Base-by-base conservation (phyloP, 2,113 vertebrate genomes). In the Ciconia stormi region DNA sequence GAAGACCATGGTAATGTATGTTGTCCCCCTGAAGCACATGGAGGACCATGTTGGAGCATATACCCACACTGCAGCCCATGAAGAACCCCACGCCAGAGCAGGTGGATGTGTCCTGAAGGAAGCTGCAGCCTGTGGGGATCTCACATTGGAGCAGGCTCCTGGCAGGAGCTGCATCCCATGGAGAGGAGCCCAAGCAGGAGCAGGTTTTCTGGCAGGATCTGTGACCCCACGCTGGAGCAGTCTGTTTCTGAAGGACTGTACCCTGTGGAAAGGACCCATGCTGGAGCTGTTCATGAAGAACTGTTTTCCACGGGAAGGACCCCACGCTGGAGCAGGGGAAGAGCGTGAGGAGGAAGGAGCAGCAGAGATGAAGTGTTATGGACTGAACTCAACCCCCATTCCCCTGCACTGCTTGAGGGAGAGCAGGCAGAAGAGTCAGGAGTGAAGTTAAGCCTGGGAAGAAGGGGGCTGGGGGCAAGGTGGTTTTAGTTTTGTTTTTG, bases 381-480 rank as follows among this genome's bases (percentile, higher is more conserved):
- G 40, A 40, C 18, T 16, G 16, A 89, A 44, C 13, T 55, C 42
- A 82, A 49, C 4, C 12, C 23, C 5, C 34, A 30, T 67, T 82
- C 22, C 42, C 13, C n/a, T 78, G 13, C 10, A 30, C 30, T 47
- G 12, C 32, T 63, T 44, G 25, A 22, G 30, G 5, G 13, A 6
- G 13, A 80, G 0, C 26, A 72, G 5, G 10, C 8, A 50, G 16
- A 88, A 81, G 9, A 44, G 5, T 55, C 7, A 50, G 16, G 23
- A 67, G 21, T 53, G 10, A 78, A 81, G 47, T 72, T 66, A 73
- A 44, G 7, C 17, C 25, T 59, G 13, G 10, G 18, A 69, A 49
- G 19, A 79, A 65, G 38, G 16, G 16, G 4, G 0, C 0, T 47
- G 3, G 6, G 4, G 9, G 10, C 2, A 61, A 76, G 7, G 30